A percentile compares a stretch with the other conserved stretches of the same genome.
Conservation (phyloP, 2,113 vertebrate genomes). For the Chauna torquata region DNA sequence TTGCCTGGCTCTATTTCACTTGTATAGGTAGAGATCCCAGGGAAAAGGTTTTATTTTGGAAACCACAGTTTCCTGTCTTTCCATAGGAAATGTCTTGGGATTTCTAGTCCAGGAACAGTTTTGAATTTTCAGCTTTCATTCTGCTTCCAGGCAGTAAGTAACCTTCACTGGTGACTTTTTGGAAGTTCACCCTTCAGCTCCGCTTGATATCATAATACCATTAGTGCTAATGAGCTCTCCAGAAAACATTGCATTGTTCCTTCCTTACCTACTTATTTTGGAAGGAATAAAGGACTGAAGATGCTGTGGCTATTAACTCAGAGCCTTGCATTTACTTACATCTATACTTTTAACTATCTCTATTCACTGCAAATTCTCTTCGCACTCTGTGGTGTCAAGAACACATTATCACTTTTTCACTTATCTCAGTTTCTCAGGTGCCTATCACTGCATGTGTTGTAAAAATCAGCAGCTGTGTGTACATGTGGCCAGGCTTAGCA, state of each 20-base stretch:
- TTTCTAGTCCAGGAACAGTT: neutral
- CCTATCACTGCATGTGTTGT: neutral
- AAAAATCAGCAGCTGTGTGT: constrained; percentile 34
- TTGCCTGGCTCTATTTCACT: neutral
- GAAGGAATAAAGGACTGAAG: neutral
- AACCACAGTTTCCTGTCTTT: neutral
- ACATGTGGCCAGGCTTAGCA: neutral
- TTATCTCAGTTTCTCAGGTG: constrained; percentile 41
- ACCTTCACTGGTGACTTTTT: neutral
- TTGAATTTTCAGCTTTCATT: constrained; percentile 1
- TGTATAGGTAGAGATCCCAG: neutral
- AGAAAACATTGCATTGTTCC: neutral
- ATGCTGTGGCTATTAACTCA: neutral
- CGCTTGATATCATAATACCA: neutral
- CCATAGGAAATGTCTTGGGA: neutral
- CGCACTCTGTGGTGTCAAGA: constrained; percentile 13
- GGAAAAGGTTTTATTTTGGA: rapidly evolving
- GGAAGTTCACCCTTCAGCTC: constrained; percentile 12
- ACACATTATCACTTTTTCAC: constrained; percentile 22
- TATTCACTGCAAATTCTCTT: constrained; percentile 25
- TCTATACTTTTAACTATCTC: neutral
- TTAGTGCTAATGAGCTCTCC: constrained; percentile 50
- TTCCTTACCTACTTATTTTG: neutral
- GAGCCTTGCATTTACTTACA: neutral
- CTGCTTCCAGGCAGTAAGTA: neutral